Evolutionary conservation across 1,140 invertebrate genomes (phyloP).

Genomic region (Camponotus floridanus): DNA sequence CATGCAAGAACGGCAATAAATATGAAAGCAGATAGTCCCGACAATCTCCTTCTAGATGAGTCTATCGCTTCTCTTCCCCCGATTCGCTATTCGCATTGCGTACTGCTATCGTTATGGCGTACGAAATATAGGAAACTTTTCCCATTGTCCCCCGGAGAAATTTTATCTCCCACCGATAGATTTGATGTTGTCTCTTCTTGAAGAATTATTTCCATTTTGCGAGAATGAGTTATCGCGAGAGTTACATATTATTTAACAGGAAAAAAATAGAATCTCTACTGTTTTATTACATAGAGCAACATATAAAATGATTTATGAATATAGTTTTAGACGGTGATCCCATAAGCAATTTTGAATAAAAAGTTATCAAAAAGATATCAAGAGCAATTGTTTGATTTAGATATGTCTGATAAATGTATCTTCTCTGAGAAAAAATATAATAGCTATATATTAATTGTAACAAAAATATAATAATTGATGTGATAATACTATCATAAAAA

Average conservation of each 20-base stretch:
- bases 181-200: constrained; percentile 39
- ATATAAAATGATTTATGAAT: too few relatives aligned
- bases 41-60: constrained; percentile 58
- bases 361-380: background rate
- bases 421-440: background rate
- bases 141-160: constrained; percentile 66
- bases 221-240: constrained; percentile 2
- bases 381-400: background rate
- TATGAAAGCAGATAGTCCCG: constrained; percentile 58
- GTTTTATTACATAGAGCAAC: background rate
- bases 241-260: background rate
- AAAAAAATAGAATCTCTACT: background rate
- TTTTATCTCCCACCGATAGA: constrained; percentile 57
- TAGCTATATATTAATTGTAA: background rate
- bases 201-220: constrained; percentile 24
- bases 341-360: background rate
- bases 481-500: background rate
- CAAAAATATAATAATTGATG: background rate
- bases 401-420: too few relatives aligned
- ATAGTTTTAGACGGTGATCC: background rate
- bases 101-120: constrained; percentile 33
- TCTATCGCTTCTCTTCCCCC: constrained; percentile 55
- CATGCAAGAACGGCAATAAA: constrained; percentile 64
- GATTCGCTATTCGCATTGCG: constrained; percentile 43
- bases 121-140: constrained; percentile 56